A percentile compares a stretch with the other conserved stretches of the same genome.
These are phyloP conservation scores for Manduca sexta DNA, from an alignment of 1,140 invertebrate genomes.

Conservation along the genomic window DNA sequence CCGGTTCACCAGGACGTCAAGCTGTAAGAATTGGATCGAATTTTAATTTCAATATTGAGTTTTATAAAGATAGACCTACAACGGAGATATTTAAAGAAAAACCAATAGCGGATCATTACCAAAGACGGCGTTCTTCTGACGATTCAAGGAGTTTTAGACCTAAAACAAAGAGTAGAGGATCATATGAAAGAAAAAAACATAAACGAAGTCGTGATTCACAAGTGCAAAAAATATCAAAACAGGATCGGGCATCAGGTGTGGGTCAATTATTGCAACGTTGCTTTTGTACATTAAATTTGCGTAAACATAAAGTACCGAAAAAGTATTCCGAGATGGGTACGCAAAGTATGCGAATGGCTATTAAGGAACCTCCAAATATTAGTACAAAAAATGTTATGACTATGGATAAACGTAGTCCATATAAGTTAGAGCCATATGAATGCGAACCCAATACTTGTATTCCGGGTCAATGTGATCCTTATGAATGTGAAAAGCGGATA, in stretches of 20 bases:
- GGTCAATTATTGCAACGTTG: slow-evolving; percentile 11
- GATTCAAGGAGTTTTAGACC: neutral
- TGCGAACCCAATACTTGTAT: slow-evolving; percentile 2
- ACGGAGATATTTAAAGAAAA: neutral
- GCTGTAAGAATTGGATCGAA: slow-evolving; percentile 20
- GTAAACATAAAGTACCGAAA: slow-evolving; percentile 5
- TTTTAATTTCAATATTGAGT: slow-evolving; percentile 31
- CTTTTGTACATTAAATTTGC: slow-evolving; percentile 16
- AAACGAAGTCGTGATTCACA: neutral
- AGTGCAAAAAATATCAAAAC: neutral
- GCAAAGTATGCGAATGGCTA: neutral
- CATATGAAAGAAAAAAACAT: neutral
- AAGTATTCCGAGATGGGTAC: neutral
- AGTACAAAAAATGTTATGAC: neutral
- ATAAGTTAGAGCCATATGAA: neutral
- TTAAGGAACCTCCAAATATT: neutral
- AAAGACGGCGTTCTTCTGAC: neutral
- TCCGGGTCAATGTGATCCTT: slow-evolving; percentile 4
- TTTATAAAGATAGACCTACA: slow-evolving; percentile 17
- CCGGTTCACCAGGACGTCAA: slow-evolving; percentile 4
- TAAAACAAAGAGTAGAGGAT: slow-evolving; percentile 1
- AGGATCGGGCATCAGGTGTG: neutral
- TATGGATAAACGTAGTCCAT: neutral
- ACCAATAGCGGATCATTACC: neutral
- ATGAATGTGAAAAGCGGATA: slow-evolving; percentile 1